phyloP scores from a whole-genome alignment of 2,888 invertebrate species.

The Polylopha cassiicola region DNA sequence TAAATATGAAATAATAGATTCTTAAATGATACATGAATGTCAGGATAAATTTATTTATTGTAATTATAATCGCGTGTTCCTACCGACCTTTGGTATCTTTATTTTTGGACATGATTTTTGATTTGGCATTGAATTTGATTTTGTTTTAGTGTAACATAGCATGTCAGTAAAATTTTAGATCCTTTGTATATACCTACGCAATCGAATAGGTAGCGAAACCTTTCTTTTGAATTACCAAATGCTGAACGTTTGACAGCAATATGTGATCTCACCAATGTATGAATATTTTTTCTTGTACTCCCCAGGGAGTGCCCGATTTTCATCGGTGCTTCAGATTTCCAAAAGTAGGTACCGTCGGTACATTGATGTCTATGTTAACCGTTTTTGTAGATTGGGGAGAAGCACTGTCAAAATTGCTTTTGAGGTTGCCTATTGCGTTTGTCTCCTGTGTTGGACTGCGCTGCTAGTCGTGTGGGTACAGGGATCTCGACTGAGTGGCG shows the following conservation, averaged over 20 bases:
- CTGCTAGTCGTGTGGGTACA: slow-evolving; percentile 30
- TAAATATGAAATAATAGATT: slow-evolving; percentile 27
- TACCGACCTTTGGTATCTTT: slow-evolving; percentile 33
- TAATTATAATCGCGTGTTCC: slow-evolving; percentile 19
- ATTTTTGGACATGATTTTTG: slow-evolving; percentile 23
- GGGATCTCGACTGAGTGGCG: slow-evolving; percentile 24
- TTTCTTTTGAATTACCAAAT: slow-evolving; percentile 32
- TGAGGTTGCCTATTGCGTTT: slow-evolving; percentile 45
- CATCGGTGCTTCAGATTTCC: slow-evolving; percentile 37
- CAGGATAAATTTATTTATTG: slow-evolving; percentile 29
- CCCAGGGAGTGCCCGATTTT: slow-evolving; percentile 33
- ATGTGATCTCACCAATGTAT: slow-evolving; percentile 44
- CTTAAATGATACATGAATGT: slow-evolving; percentile 26
- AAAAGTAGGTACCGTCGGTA: slow-evolving; percentile 15
- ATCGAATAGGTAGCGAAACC: slow-evolving; percentile 26
- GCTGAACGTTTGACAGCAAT: slow-evolving; percentile 40
- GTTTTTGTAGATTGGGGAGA: slow-evolving; percentile 10
- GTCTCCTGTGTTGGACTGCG: slow-evolving; percentile 2
- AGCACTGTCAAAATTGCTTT: slow-evolving; percentile 18
- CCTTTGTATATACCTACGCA: slow-evolving; percentile 48
- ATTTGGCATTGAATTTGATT: slow-evolving; percentile 10
- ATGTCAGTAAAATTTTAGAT: slow-evolving; percentile 21
- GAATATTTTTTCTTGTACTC: slow-evolving; percentile 31
- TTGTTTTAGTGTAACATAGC: slow-evolving; percentile 5
- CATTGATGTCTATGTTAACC: slow-evolving; percentile 27